These are phyloP conservation scores for Forbesichthys agassizii DNA, from an alignment of 2,113 vertebrate species.

Conservation along the genomic window DNA sequence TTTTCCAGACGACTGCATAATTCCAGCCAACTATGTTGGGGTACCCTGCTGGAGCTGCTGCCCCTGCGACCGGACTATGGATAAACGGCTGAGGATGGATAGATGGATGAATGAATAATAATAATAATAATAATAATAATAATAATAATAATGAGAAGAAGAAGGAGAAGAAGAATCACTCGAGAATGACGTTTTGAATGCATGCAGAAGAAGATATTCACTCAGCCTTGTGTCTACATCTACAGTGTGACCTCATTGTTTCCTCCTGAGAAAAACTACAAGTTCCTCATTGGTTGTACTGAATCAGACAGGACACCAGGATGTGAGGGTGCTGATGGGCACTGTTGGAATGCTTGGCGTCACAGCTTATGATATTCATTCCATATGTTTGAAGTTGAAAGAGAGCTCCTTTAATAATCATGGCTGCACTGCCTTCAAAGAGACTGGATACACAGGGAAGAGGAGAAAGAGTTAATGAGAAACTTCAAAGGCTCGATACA, in stretches of 20 bases:
- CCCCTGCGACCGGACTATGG: too few species aligned
- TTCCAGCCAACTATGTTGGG: slow-evolving; percentile 1
- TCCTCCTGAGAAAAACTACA: not conserved
- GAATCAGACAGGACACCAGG: slow-evolving; percentile 10
- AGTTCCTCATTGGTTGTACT: not conserved
- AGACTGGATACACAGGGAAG: slow-evolving; percentile 59
- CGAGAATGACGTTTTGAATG: too few species aligned
- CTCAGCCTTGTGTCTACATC: not conserved
- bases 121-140: too few species aligned
- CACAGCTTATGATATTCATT: slow-evolving; percentile 64
- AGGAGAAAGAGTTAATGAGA: slow-evolving; percentile 60
- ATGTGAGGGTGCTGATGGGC: slow-evolving; percentile 15
- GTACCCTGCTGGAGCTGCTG: too few species aligned
- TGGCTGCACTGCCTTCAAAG: slow-evolving; percentile 69
- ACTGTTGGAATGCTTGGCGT: slow-evolving; percentile 40
- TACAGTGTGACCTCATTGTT: not conserved
- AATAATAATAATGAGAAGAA: too few species aligned
- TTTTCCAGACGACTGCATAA: not conserved
- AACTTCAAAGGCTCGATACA: slow-evolving; percentile 65
- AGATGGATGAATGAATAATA: too few species aligned
- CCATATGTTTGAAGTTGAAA: slow-evolving; percentile 70
- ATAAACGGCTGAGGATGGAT: too few species aligned
- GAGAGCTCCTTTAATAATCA: slow-evolving; percentile 66
- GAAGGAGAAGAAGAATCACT: too few species aligned
- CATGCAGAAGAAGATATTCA: not conserved